phyloP scores from a whole-genome alignment of 2,113 vertebrate species.

The Clarias macrocephalus region DNA sequence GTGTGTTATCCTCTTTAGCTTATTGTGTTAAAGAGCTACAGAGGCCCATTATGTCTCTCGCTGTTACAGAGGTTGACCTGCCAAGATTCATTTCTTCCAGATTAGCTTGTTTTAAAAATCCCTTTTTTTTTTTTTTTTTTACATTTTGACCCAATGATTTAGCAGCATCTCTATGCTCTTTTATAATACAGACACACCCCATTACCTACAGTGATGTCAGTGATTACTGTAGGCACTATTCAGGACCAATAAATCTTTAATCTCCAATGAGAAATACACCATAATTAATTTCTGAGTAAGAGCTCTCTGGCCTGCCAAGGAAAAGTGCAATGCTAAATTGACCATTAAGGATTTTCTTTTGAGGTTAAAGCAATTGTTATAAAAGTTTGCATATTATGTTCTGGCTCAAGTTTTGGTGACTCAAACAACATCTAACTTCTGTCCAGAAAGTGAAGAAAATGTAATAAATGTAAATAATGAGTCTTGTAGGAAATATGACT shows the following conservation, averaged over 20 bases:
- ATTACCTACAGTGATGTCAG: constrained; percentile 46
- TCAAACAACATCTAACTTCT: constrained; percentile 2
- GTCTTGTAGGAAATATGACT: background rate
- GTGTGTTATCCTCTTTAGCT: no score
- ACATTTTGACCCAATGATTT: constrained; percentile 3
- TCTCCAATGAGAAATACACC: constrained; percentile 15
- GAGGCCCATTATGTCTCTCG: no score
- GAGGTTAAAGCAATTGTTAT: background rate
- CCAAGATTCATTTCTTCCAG: background rate
- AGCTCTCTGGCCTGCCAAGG: constrained; percentile 22
- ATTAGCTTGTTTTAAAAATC: background rate
- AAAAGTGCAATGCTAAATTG: constrained; percentile 21
- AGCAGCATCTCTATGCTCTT: constrained; percentile 13
- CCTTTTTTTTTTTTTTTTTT: background rate
- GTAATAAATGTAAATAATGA: background rate
- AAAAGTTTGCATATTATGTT: background rate
- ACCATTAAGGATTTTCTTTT: constrained; percentile 21
- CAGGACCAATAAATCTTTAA: constrained; percentile 31
- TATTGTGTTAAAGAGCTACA: no score
- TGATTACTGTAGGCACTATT: constrained; percentile 25
- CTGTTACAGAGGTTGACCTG: background rate
- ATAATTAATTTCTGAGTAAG: constrained; percentile 12
- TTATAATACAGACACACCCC: constrained; percentile 22
- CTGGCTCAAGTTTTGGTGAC: background rate
- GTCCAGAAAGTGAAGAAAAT: constrained; percentile 8